Evolutionary conservation across 2,888 invertebrate genomes (phyloP).

Genomic region (Nymphalis polychloros): DNA sequence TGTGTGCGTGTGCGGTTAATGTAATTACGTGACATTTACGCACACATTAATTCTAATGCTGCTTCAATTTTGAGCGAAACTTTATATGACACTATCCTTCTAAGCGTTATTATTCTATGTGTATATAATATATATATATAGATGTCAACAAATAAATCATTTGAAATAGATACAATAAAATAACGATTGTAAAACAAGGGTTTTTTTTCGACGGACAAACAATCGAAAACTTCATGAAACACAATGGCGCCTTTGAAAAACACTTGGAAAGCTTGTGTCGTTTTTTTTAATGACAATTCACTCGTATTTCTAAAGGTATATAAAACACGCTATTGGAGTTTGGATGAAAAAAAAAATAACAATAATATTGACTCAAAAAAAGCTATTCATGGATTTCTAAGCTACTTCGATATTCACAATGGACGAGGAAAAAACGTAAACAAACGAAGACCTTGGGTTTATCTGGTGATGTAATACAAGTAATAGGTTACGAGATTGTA

Average conservation of each 20-base stretch:
- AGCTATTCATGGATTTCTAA: too few species aligned
- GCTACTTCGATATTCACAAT: not conserved
- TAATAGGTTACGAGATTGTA: not conserved
- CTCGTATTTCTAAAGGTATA: not conserved
- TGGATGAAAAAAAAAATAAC: not conserved
- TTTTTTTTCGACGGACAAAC: not conserved
- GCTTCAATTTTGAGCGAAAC: too few species aligned
- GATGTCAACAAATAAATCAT: too few species aligned
- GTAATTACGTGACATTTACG: too few species aligned
- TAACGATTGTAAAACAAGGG: not conserved
- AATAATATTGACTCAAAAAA: not conserved
- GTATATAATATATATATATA: too few species aligned
- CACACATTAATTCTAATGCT: too few species aligned
- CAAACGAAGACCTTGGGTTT: not conserved
- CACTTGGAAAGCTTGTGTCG: not conserved
- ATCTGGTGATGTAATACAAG: not conserved
- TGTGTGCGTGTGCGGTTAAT: too few species aligned
- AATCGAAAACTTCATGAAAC: too few species aligned
- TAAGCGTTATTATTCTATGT: too few species aligned
- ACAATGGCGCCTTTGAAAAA: too few species aligned
- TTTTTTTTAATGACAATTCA: constrained; percentile 7
- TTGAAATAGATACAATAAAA: not conserved
- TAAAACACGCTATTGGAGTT: not conserved
- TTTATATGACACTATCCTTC: too few species aligned
- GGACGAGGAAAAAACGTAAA: constrained; percentile 5